Evolutionary conservation across 2,888 invertebrate species (phyloP).

Genomic region (Drosophila monieri): DNA sequence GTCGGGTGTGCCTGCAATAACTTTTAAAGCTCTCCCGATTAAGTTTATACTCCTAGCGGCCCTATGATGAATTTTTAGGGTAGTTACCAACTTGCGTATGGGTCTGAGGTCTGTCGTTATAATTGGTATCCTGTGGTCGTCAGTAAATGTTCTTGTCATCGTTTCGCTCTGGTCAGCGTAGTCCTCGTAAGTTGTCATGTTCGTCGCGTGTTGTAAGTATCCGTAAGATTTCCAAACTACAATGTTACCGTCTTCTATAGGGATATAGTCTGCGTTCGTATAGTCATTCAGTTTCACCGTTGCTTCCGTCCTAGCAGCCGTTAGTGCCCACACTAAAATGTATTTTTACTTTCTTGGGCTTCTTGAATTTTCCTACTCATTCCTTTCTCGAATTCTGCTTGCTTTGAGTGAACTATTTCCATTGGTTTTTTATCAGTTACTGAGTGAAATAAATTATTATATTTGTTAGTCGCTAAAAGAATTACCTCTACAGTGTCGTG

Average conservation of each 20-base stretch:
- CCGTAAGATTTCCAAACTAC: neutral
- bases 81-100: neutral
- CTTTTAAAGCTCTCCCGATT: too few relatives aligned
- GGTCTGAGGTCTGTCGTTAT: neutral
- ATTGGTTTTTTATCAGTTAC: neutral
- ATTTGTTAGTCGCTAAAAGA: neutral
- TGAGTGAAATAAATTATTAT: constrained; percentile 7
- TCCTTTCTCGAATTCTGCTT: neutral
- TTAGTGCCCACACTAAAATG: neutral
- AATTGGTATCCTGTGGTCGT: neutral
- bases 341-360: constrained; percentile 1
- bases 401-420: neutral
- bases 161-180: neutral
- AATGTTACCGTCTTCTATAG: neutral
- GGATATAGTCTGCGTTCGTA: constrained; percentile 4
- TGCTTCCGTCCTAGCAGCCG: constrained; percentile 5
- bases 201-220: constrained; percentile 8
- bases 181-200: constrained; percentile 7
- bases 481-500: neutral
- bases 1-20: too few relatives aligned
- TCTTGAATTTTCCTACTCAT: neutral
- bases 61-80: too few relatives aligned
- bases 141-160: neutral
- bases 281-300: neutral
- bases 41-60: too few relatives aligned